Evolutionary conservation across 2,888 invertebrate species (phyloP), one percentile per base, ranked within the genome.

Genomic region (Spisula subtruncata): DNA sequence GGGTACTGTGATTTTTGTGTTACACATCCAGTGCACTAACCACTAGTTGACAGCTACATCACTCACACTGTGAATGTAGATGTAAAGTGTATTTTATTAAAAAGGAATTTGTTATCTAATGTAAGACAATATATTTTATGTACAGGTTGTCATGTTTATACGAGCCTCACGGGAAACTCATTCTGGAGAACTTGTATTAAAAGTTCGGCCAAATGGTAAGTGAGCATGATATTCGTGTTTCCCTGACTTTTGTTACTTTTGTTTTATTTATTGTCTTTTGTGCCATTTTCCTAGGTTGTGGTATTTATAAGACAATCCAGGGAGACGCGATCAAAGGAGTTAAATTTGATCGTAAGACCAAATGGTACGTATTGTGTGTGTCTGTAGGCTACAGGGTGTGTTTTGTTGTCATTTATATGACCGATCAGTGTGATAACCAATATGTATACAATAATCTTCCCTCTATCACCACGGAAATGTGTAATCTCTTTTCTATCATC

Each of bases 121-220:
- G 60, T 25, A 66, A 16, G 35, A 75, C 25, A 16, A 32, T 75
- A 35, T 85, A 66, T 75, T 80, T 84, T 83, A 41, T 87, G 75
- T 60, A 84, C 98, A 99, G 97, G 99, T 99, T 12, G 99, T 99
- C 16, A 98, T 98, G 96, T 97, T 99, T 95, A 99, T 99, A 94
- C 98, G 99, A 84, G 98, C 98, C 94, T 98, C 98, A 86, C 97
- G 98, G 93, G 98, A 98, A 95, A 97, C 97, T 86, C 97, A 98
- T 97, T 95, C 97, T 41, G 98, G 98, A 32, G 98, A 98, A 93
- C 97, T 99, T 85, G 97, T 98, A 79, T 97, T 99, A 84, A 98
- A 98, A 25, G 98, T 99, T 93, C 98, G 98, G 95, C 99, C 98
- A 4, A 97, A 98, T 96, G 98, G 95, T 96, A 93, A 88, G 91